A percentile compares a stretch with the other conserved stretches of the same genome.
Conservation (phyloP, 2,113 vertebrate species). For the Dasyurus viverrinus region DNA sequence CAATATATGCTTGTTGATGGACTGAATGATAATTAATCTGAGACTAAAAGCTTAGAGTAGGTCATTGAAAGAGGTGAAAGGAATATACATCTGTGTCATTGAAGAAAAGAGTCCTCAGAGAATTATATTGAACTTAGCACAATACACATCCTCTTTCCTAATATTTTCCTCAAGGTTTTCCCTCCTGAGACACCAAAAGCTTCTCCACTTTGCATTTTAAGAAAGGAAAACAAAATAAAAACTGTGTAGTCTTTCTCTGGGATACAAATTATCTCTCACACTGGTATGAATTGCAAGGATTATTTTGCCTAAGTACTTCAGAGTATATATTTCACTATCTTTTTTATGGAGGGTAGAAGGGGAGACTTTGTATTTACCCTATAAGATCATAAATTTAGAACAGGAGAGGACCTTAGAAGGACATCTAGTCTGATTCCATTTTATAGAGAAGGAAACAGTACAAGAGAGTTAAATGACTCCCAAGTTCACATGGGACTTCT, state of each 20-base stretch:
- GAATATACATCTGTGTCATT: neutral
- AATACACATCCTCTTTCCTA: neutral
- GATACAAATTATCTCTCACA: constrained; percentile 16
- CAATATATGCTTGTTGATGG: neutral
- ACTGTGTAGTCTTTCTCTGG: constrained; percentile 11
- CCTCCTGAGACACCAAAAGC: neutral
- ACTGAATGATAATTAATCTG: neutral
- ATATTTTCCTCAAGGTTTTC: neutral
- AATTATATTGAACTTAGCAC: neutral
- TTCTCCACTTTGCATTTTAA: neutral
- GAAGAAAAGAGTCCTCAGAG: neutral
- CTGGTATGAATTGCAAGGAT: neutral
- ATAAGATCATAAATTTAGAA: neutral
- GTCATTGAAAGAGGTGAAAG: neutral
- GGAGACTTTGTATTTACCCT: neutral
- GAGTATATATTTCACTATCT: neutral
- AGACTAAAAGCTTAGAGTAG: neutral
- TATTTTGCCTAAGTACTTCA: neutral
- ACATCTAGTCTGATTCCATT: neutral
- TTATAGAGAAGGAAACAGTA: neutral
- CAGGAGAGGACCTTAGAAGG: neutral
- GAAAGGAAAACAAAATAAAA: neutral
- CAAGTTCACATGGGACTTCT: neutral
- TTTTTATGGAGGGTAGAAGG: neutral
- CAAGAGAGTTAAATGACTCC: neutral